Evolutionary conservation across 2,113 vertebrate species (phyloP), one percentile per base, ranked within the genome.

Genomic region (Labeo rohita): DNA sequence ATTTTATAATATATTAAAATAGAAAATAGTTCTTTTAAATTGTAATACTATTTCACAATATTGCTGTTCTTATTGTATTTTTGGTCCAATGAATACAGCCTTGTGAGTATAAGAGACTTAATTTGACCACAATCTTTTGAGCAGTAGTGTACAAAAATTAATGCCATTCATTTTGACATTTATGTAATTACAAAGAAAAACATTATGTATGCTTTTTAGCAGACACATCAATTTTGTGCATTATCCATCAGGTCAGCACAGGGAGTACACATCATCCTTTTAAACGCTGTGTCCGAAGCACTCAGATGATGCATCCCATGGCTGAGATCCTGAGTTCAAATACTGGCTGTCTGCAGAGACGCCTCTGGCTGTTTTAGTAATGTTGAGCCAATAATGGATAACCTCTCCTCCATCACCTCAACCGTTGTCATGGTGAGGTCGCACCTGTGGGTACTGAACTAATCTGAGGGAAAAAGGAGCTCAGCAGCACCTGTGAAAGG

Each of bases 281-380:
- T n/a, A 36, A 83, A 73, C 5, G 34, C 47, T 50, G 28, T 13
- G 6, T 36, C 66, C 6, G 8, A 18, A 56, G 66, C 50, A 15
- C 34, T 72, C 49, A 72, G 72, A 70, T 43, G 47, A 72, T 70
- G 16, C 4, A 70, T 21, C 28, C 43, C 63, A 49, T 13, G 66
- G 49, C 28, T 54, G 23, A 56, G 36, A 73, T 45, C 66, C 34
- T 11, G 63, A 15, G 63, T 82, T 82, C 36, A 73, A 36, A 52
- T 45, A n/a, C 68, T 3, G 6, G 28, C 16, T 52, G 15, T 83
- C 65, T 83, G 28, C 18, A 21, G 47, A 49, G 65, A 72, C 3
- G 7, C 18, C 50, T 52, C 66, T 83, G 81, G 81, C 81, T 83
- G 34, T 59, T 34, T 72, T 83, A 39, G 81, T 15, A 43, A 72